phyloP scores from a whole-genome alignment of 2,113 vertebrate species.

The Gallinago jamesoni region DNA sequence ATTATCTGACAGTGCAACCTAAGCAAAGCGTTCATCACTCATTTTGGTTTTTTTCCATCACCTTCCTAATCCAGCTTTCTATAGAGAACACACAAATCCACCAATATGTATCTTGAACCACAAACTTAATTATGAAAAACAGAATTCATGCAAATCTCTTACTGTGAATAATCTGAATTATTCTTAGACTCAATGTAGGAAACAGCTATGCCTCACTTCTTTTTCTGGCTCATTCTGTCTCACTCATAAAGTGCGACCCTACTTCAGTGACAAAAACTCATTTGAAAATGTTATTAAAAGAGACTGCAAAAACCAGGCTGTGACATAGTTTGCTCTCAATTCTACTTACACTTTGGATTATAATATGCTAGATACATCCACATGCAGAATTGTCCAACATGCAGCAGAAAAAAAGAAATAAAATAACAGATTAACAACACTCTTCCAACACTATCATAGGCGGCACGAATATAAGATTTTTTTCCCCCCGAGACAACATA shows the following conservation, averaged over 20 bases:
- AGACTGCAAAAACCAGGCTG: neutral
- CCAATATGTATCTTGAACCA: neutral
- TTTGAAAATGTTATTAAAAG: neutral
- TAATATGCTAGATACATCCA: neutral
- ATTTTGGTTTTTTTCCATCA: rapidly evolving
- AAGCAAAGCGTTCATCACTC: neutral
- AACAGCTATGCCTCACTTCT: neutral
- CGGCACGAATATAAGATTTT: neutral
- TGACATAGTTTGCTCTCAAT: neutral
- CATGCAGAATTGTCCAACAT: neutral
- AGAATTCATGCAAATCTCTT: neutral
- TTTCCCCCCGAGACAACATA: too few relatives aligned
- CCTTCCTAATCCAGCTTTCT: neutral
- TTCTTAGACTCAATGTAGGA: neutral
- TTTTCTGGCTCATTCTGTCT: neutral
- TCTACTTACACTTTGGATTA: neutral
- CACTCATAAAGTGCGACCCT: neutral
- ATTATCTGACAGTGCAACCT: neutral
- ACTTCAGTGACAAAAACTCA: neutral
- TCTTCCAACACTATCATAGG: neutral
- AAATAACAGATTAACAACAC: neutral
- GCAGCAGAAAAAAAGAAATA: too few relatives aligned
- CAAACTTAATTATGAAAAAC: neutral
- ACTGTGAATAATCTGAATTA: neutral
- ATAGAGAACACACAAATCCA: neutral